phyloP scores from a whole-genome alignment of 2,888 invertebrate genomes.

The Ophion costatus region DNA sequence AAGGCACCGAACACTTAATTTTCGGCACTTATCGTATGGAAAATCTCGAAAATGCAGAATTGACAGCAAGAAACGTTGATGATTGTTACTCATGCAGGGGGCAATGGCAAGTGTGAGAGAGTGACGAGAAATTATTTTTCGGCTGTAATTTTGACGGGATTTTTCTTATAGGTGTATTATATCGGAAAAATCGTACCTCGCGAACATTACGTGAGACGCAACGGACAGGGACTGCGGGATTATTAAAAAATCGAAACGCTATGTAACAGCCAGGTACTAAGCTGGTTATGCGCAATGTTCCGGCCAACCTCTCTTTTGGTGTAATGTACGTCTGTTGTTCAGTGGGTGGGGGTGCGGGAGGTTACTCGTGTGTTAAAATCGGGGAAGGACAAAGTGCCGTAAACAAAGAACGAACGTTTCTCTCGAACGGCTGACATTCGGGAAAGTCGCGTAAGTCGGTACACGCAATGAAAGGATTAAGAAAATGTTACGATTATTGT shows the following conservation, averaged over 20 bases:
- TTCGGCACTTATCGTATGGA: neutral
- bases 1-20: neutral
- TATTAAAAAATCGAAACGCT: slow-evolving; percentile 44
- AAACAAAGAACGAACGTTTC: slow-evolving; percentile 43
- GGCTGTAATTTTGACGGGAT: neutral
- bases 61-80: neutral
- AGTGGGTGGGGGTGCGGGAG: slow-evolving; percentile 26
- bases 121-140: neutral
- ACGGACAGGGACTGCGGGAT: neutral
- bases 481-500: slow-evolving; percentile 23
- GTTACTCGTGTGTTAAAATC: slow-evolving; percentile 33
- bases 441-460: slow-evolving; percentile 6
- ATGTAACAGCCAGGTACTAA: slow-evolving; percentile 37
- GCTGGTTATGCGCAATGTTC: slow-evolving; percentile 59
- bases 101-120: neutral
- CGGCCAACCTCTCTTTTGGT: slow-evolving; percentile 61
- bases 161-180: neutral
- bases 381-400: slow-evolving; percentile 44
- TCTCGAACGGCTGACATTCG: neutral
- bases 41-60: neutral
- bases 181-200: neutral
- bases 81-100: neutral
- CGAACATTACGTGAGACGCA: neutral
- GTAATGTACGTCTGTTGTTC: slow-evolving; percentile 43
- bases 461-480: neutral